These are phyloP conservation scores for Lutraria rhynchaena DNA, from an alignment of 1,140 invertebrate species.

Conservation along the genomic window DNA sequence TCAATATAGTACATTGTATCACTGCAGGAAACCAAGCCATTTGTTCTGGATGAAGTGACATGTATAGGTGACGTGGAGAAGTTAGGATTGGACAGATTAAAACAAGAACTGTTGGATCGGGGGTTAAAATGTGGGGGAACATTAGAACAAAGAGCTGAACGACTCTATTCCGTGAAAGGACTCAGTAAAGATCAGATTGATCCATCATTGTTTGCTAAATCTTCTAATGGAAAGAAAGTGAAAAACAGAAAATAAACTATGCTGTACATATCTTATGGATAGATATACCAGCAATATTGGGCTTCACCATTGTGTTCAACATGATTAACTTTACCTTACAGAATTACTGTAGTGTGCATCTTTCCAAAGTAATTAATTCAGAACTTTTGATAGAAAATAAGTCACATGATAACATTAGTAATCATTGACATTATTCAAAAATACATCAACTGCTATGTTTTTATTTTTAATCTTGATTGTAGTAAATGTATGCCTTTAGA, in stretches of 20 bases:
- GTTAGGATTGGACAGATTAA: constrained; percentile 80
- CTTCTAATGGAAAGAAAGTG: constrained; percentile 66
- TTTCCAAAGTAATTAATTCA: no score
- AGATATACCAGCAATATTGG: no score
- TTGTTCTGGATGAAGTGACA: constrained; percentile 73
- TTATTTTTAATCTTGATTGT: no score
- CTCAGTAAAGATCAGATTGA: constrained; percentile 77
- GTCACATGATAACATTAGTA: no score
- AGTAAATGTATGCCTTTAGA: no score
- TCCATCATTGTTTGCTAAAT: constrained; percentile 79
- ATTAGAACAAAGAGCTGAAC: constrained; percentile 79
- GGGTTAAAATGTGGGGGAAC: constrained; percentile 83
- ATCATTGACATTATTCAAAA: no score
- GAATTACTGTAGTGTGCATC: no score
- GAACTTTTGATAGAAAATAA: no score
- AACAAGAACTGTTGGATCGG: constrained; percentile 75
- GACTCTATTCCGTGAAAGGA: constrained; percentile 82
- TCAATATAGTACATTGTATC: no score
- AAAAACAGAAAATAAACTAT: constrained; percentile 57
- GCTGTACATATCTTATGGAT: background rate
- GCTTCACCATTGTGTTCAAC: no score
- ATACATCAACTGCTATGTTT: no score
- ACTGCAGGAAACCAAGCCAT: constrained; percentile 46
- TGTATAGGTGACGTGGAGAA: constrained; percentile 74
- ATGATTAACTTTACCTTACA: no score